These are phyloP conservation scores for Falco berigora DNA, from an alignment of 2,797 vertebrate genomes.

Conservation along the genomic window DNA sequence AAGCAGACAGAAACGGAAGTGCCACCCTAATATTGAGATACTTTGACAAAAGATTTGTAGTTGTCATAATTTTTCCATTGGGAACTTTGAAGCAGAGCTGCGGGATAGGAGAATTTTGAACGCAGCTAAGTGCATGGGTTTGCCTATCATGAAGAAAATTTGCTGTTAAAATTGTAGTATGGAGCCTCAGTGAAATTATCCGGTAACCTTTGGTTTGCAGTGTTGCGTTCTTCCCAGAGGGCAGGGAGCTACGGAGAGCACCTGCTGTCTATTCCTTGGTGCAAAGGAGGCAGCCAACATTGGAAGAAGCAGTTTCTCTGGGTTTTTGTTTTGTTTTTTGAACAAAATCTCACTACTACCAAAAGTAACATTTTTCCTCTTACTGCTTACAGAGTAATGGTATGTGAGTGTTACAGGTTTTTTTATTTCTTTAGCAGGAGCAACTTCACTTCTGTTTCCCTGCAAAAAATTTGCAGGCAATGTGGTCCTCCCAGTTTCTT, in stretches of 20 bases:
- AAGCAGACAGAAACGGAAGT: background rate
- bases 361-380: background rate
- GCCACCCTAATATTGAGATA: background rate
- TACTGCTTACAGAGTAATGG: background rate
- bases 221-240: background rate
- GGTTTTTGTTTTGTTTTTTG: background rate
- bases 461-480: background rate
- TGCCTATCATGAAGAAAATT: background rate
- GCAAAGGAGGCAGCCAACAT: background rate
- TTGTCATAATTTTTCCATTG: background rate
- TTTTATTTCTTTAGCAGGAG: background rate
- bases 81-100: background rate
- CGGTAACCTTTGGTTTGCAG: background rate
- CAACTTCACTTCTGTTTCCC: background rate
- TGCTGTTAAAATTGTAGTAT: background rate
- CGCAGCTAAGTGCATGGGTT: background rate
- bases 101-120: background rate
- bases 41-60: background rate
- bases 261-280: background rate
- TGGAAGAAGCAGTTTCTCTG: background rate
- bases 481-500: background rate
- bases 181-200: background rate
- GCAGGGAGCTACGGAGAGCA: background rate
- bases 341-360: background rate
- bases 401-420: background rate